Percentiles rank a stretch among this genome's conserved stretches.
Evolutionary conservation across 2,888 invertebrate species (phyloP).

Genomic region (Nomada fucata): DNA sequence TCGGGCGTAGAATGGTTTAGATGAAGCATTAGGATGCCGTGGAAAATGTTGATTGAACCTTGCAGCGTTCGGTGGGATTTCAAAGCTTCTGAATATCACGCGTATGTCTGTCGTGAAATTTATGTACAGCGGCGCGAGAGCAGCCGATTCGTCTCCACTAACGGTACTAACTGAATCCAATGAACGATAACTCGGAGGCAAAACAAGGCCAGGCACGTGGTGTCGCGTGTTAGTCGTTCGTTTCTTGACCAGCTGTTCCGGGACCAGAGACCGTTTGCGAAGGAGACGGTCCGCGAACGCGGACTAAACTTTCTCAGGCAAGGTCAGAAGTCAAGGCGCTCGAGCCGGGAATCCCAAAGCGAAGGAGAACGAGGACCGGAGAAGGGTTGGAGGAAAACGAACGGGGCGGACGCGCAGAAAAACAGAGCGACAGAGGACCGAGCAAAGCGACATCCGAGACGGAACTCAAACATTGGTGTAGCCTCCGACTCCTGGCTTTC

Average conservation of each 20-base stretch:
- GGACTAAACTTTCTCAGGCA: slow-evolving; percentile 61
- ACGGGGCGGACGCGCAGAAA: slow-evolving; percentile 30
- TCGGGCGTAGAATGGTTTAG: too few species aligned
- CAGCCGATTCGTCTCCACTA: neutral
- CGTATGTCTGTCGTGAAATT: too few species aligned
- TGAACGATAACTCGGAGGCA: neutral
- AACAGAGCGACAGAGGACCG: slow-evolving; percentile 56
- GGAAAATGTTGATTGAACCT: too few species aligned
- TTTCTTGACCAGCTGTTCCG: slow-evolving; percentile 12
- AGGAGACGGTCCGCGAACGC: slow-evolving; percentile 51
- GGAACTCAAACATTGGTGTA: slow-evolving; percentile 79
- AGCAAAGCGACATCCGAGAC: slow-evolving; percentile 77
- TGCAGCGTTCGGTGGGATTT: too few species aligned
- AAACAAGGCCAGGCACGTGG: slow-evolving; percentile 6
- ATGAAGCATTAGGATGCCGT: too few species aligned
- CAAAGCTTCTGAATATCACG: too few species aligned
- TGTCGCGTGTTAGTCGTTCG: slow-evolving; percentile 15
- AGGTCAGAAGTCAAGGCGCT: slow-evolving; percentile 52
- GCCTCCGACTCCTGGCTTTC: slow-evolving; percentile 58
- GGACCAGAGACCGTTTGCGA: slow-evolving; percentile 29
- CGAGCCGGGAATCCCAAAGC: neutral
- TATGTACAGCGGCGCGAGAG: too few species aligned
- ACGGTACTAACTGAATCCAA: neutral
- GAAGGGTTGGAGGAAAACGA: slow-evolving; percentile 27
- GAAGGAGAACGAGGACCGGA: neutral